A percentile compares a stretch with the other conserved stretches of the same genome.
phyloP scores from a whole-genome alignment of 2,888 invertebrate genomes.

The Phymatocera aterrima region DNA sequence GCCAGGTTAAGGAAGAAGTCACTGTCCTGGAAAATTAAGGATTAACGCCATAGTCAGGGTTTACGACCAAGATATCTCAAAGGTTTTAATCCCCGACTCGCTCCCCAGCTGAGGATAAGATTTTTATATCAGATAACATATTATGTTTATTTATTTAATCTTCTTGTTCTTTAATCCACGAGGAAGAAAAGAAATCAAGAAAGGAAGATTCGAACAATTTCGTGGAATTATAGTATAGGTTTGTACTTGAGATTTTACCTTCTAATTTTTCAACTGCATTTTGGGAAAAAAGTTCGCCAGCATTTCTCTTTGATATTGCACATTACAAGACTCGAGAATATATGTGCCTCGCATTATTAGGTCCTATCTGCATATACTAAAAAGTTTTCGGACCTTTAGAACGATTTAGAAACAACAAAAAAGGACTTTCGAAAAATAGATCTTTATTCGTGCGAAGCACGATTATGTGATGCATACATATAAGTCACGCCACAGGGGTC shows the following conservation, averaged over 20 bases:
- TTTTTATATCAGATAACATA: not conserved
- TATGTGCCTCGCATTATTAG: no score
- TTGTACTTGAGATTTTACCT: no score
- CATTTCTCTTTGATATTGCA: no score
- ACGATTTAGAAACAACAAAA: not conserved
- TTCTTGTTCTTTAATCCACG: not conserved
- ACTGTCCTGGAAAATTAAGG: constrained; percentile 66
- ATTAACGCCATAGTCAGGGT: constrained; percentile 57
- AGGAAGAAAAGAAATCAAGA: no score
- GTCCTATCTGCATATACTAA: no score
- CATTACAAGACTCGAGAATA: no score
- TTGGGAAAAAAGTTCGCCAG: no score
- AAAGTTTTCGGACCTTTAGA: no score
- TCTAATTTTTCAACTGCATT: no score
- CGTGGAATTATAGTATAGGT: no score
- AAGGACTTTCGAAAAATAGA: constrained; percentile 57
- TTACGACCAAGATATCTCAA: constrained; percentile 20
- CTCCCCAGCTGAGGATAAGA: not conserved
- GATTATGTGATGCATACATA: constrained; percentile 52
- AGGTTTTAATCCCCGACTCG: constrained; percentile 12
- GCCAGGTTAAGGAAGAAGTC: constrained; percentile 56
- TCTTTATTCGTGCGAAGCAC: constrained; percentile 65
- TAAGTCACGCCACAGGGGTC: constrained; percentile 66
- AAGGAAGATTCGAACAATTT: no score
- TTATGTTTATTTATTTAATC: not conserved